Base-by-base conservation (phyloP, 2,888 invertebrate species). In the Serripes groenlandicus region DNA sequence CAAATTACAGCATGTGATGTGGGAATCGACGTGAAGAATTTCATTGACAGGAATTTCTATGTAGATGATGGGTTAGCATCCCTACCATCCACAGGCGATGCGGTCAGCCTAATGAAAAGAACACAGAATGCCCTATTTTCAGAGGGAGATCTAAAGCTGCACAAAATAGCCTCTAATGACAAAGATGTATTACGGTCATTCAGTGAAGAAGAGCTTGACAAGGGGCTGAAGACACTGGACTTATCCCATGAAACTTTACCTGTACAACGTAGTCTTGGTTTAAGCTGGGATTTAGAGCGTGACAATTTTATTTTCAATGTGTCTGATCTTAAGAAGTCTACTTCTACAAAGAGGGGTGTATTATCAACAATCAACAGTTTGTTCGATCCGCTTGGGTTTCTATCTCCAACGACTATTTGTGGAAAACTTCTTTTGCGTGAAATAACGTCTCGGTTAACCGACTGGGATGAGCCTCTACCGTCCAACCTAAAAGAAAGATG, bases 11-110 rank as follows among this genome's bases (percentile, higher is more conserved):
- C 42, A 3, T 30, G 15, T n/a, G 78, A 80, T 42, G 72, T 87
- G 7, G 79, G 42, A 3, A 32, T 15, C n/a, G 78, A 80, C 34
- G 72, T 87, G 7, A 58, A 23, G 28, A 1, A 68, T 1, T 78
- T 79, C 58, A 75, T 89, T 15, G 37, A 62, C n/a, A 28, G 72
- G 5, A 75, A 86, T 35, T 88, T 89, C 74, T 89, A 90, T 76
- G 87, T 89, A 15, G 90, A 90, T 54, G 87, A 89, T 56, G 88
- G 80, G 2, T 71, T 90, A 7, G 28, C 71, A 7, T 88, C 88
- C 30, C 23, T 66, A 32, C 52, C 78, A 3, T 75, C 81, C n/a
- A 34, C 32, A 15, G 56, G 72, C 21, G 58, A 70, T 54, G 76
- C 78, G 11, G 58, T 84, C 23, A 74, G 76, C 42, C 66, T 88